Base-by-base conservation (phyloP, 92 coral and sea anemone species). In the Bergia sp. region DNA sequence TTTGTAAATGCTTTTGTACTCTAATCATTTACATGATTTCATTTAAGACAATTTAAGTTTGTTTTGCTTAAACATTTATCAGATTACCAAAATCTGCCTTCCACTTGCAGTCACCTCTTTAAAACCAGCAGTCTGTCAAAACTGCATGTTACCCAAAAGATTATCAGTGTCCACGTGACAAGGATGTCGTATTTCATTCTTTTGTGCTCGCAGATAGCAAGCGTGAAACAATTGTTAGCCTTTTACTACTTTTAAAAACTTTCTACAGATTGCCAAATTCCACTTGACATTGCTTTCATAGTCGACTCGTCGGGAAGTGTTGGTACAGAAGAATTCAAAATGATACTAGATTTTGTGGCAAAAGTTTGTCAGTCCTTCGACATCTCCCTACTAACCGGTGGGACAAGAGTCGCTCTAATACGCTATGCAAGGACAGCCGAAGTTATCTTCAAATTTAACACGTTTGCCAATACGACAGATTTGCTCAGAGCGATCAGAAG, bases 241-340 rank as follows among this genome's bases (percentile, higher is more conserved):
- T 61, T 13, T 0, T 61, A 61, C 4, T 2, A 18, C 29, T 50
- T 55, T 29, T 29, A 29, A 29, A 16, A 71, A 21, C 37, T 73
- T 38, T 73, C 71, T 16, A 69, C 58, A 94, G 96, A 90, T 40
- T 94, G 96, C 81, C 93, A 85, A 64, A 81, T 90, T 77, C 93
- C 96, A 36, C 86, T 90, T 37, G 96, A 94, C 73, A 75, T 94
- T 55, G 92, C 89, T 58, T 94, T 94, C 45, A 78, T 94, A 37
- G 75, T 94, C 44, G 96, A 94, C 88, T 90, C 95, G 7, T 94
- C 96, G 45, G 89, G 85, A 16, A 94, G 94, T 66, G 95, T 94
- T 16, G 81, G 81, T 13, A 9, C 9, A 36, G 0, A 47, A 42
- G 86, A 90, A 76, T 94, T 92, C 79, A 65, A 8, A 39, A 43